Evolutionary conservation across 1,140 invertebrate genomes (phyloP).

Genomic region (Temnothorax curvispinosus): DNA sequence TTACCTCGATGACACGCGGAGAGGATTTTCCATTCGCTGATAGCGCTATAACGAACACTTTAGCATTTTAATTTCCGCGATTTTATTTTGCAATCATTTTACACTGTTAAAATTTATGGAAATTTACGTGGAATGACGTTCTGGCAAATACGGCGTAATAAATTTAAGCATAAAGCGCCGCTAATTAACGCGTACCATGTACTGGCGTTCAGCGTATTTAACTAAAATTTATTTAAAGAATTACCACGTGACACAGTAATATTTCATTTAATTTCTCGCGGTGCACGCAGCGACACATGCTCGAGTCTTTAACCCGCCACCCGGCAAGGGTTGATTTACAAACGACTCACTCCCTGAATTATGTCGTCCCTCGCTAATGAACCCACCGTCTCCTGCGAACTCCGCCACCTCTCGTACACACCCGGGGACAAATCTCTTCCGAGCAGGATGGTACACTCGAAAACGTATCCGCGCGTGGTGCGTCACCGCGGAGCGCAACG

Average conservation of each 20-base stretch:
- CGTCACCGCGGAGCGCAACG: background rate
- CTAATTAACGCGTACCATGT: background rate
- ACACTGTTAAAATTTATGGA: slow-evolving; percentile 18
- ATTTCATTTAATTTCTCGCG: slow-evolving; percentile 37
- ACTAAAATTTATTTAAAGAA: slow-evolving; percentile 28
- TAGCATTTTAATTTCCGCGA: background rate
- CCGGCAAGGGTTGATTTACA: slow-evolving; percentile 55
- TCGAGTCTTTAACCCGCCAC: slow-evolving; percentile 27
- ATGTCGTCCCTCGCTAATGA: slow-evolving; percentile 68
- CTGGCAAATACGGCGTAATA: background rate
- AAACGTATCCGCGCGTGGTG: background rate
- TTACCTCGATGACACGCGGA: background rate
- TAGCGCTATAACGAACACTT: background rate
- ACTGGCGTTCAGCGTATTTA: slow-evolving; percentile 8
- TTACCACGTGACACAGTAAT: slow-evolving; percentile 9
- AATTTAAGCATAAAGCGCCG: slow-evolving; percentile 20
- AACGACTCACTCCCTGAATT: slow-evolving; percentile 66
- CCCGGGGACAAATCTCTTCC: slow-evolving; percentile 53
- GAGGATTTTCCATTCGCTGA: background rate
- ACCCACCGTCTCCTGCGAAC: slow-evolving; percentile 42
- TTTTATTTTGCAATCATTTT: slow-evolving; percentile 17
- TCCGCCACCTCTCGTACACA: background rate
- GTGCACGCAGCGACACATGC: background rate
- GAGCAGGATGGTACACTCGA: slow-evolving; percentile 32
- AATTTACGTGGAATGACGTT: background rate